Conservation (phyloP, 2,888 invertebrate species). For the Chalcosyrphus nemorum region DNA sequence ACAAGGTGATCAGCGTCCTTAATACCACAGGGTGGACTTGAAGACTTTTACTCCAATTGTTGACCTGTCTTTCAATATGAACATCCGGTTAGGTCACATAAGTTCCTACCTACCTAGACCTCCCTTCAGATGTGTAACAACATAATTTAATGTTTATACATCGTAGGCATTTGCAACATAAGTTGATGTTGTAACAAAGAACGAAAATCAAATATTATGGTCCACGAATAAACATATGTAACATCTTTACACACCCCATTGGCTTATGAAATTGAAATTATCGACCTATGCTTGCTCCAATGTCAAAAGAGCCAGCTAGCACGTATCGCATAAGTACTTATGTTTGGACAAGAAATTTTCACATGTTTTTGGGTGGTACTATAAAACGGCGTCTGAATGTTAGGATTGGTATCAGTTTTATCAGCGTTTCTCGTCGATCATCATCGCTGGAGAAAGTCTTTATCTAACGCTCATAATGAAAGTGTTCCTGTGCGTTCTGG, state of each 20-base stretch:
- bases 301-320: slow-evolving; percentile 39
- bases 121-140: too few relatives aligned
- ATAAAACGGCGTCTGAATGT: slow-evolving; percentile 46
- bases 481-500: slow-evolving; percentile 63
- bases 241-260: not conserved
- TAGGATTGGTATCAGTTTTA: slow-evolving; percentile 46
- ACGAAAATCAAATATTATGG: too few relatives aligned
- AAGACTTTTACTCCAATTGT: too few relatives aligned
- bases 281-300: slow-evolving; percentile 43
- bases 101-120: too few relatives aligned
- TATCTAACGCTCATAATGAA: slow-evolving; percentile 50
- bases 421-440: slow-evolving; percentile 30
- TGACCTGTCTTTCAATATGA: too few relatives aligned
- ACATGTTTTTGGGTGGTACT: slow-evolving; percentile 32
- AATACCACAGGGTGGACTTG: too few relatives aligned
- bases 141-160: too few relatives aligned
- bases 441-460: slow-evolving; percentile 23
- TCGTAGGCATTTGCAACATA: too few relatives aligned
- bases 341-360: slow-evolving; percentile 65
- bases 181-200: too few relatives aligned
- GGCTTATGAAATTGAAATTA: slow-evolving; percentile 19
- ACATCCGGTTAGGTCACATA: too few relatives aligned
- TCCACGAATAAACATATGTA: not conserved
- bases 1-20: too few relatives aligned
- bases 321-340: slow-evolving; percentile 52